Conservation (phyloP, 2,888 invertebrate species). For the Nymphalis polychloros region DNA sequence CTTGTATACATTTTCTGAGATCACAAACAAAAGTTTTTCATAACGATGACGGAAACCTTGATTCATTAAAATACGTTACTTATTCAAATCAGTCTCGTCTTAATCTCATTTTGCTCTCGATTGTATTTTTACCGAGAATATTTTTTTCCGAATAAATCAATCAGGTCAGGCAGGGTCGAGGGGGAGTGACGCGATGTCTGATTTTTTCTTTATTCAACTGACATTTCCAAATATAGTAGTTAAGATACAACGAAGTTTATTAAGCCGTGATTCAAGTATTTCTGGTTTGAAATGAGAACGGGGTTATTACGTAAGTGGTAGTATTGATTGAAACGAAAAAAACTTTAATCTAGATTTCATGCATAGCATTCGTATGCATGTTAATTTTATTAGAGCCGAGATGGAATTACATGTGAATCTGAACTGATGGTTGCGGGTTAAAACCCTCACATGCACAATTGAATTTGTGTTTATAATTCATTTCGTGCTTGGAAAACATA, state of each 20-base stretch:
- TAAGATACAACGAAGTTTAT: slow-evolving; percentile 26
- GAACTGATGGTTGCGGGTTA: no score
- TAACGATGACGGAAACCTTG: not conserved
- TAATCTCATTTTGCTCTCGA: slow-evolving; percentile 18
- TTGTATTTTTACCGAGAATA: slow-evolving; percentile 20
- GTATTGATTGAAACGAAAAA: slow-evolving; percentile 7
- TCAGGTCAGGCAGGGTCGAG: slow-evolving; percentile 34
- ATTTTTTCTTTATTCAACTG: slow-evolving; percentile 23
- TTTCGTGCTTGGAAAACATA: no score
- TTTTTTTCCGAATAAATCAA: slow-evolving; percentile 36
- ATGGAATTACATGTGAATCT: no score
- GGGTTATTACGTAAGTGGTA: slow-evolving; percentile 25
- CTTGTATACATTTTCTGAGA: no score
- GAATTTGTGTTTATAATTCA: no score
- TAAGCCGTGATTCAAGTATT: slow-evolving; percentile 31
- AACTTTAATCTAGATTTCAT: slow-evolving; percentile 6
- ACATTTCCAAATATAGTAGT: slow-evolving; percentile 38
- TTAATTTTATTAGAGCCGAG: no score
- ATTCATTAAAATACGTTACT: not conserved
- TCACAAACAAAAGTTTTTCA: not conserved
- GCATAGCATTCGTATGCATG: not conserved
- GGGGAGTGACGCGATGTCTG: slow-evolving; percentile 21
- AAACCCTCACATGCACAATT: no score
- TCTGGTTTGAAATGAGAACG: slow-evolving; percentile 34
- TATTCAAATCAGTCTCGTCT: slow-evolving; percentile 20